phyloP scores from a whole-genome alignment of 2,113 vertebrate species.

The Gobio gobio region DNA sequence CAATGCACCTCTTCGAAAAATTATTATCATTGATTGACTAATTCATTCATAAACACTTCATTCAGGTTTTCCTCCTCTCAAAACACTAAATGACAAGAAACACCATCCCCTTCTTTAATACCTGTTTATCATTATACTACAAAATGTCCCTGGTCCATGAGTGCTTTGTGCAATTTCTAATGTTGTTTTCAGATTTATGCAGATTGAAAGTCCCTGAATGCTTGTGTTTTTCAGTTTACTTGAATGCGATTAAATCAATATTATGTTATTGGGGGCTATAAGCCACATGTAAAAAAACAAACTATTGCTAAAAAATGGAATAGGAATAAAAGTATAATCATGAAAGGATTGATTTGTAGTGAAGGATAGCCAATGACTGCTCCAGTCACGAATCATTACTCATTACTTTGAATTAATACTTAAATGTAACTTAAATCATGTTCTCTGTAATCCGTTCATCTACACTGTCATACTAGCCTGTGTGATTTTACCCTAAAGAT shows the following conservation, averaged over 20 bases:
- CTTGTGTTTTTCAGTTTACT: not conserved
- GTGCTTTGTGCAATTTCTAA: not conserved
- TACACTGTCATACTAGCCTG: not conserved
- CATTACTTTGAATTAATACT: not conserved
- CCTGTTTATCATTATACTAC: not conserved
- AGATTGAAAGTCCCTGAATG: not conserved
- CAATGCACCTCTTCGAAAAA: slow-evolving; percentile 25
- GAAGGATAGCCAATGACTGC: not conserved
- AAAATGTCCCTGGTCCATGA: not conserved
- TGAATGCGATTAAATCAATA: not conserved
- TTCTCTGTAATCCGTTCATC: not conserved
- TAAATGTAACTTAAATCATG: not conserved
- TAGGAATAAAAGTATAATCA: too few relatives aligned
- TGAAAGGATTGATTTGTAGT: not conserved
- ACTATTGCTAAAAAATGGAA: not conserved
- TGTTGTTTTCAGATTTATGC: not conserved
- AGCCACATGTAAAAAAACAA: not conserved
- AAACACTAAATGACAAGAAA: not conserved
- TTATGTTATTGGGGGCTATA: not conserved
- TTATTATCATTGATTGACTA: not conserved
- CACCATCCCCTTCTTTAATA: not conserved
- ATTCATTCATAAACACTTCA: not conserved
- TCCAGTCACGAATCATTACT: not conserved
- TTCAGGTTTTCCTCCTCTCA: not conserved
- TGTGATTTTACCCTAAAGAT: not conserved